Evolutionary conservation across 2,113 vertebrate species (phyloP).

Genomic region (Pavo muticus): DNA sequence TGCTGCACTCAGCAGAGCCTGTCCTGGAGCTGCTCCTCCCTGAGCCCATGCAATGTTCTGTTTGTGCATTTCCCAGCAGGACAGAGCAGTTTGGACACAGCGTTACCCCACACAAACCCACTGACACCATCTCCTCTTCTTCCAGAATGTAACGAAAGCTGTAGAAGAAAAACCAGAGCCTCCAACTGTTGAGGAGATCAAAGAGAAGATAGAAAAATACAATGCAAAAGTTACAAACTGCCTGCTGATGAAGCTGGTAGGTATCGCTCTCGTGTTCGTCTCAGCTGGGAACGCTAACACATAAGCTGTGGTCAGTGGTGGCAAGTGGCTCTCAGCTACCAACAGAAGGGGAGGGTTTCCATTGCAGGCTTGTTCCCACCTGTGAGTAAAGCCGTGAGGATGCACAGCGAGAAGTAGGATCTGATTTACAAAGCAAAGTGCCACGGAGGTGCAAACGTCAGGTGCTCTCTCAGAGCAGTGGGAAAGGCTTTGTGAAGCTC

Average conservation of each 20-base stretch:
- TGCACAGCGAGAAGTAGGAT: neutral
- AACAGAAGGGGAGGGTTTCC: neutral
- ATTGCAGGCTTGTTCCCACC: neutral
- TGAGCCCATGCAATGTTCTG: rapidly evolving
- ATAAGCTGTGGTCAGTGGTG: too few species aligned
- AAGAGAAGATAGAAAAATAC: slow-evolving; percentile 87
- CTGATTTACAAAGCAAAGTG: neutral
- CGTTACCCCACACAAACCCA: rapidly evolving
- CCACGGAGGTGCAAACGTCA: neutral
- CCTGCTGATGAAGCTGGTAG: slow-evolving; percentile 92
- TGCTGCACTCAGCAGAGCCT: neutral
- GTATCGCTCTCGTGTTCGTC: neutral
- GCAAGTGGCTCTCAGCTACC: too few species aligned
- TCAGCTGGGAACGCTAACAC: too few species aligned
- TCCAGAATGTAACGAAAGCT: slow-evolving; percentile 79
- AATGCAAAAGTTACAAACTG: slow-evolving; percentile 89
- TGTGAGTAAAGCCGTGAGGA: neutral
- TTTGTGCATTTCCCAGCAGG: neutral
- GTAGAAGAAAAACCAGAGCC: slow-evolving; percentile 73
- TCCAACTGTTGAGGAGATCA: slow-evolving; percentile 85
- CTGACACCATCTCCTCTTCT: slow-evolving; percentile 26
- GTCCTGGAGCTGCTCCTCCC: neutral
- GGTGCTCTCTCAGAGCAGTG: neutral
- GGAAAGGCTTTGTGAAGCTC: neutral
- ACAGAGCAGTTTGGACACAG: neutral